A percentile compares a stretch with the other conserved stretches of the same genome.
These are phyloP conservation scores for Paralvinella palmiformis DNA, from an alignment of 1,140 invertebrate species.

Conservation along the genomic window DNA sequence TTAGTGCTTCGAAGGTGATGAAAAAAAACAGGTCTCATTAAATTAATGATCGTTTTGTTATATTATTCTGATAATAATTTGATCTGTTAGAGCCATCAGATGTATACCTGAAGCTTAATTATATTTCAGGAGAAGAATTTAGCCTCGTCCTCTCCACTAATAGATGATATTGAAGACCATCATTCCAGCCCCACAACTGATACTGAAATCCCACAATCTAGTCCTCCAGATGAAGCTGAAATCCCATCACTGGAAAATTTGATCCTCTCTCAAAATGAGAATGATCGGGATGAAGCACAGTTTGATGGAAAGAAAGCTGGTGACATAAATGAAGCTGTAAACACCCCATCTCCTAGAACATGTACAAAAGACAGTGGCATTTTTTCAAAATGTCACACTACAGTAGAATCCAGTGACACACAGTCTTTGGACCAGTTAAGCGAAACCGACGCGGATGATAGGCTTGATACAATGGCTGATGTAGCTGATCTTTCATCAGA, in stretches of 20 bases:
- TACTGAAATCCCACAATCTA: neutral
- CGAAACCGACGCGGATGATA: neutral
- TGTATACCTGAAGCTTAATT: neutral
- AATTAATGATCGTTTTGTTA: neutral
- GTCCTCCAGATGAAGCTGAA: no score
- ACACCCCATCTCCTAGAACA: neutral
- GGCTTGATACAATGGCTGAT: neutral
- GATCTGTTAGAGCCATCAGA: neutral
- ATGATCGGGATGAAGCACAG: no score
- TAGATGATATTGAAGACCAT: neutral
- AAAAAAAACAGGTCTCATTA: neutral
- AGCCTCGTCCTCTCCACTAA: neutral
- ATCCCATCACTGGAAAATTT: no score
- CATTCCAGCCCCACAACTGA: neutral
- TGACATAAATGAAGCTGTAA: neutral
- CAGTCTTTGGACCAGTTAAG: no score
- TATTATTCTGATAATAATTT: neutral
- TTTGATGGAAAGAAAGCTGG: no score
- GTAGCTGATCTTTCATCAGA: neutral
- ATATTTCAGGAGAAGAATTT: neutral
- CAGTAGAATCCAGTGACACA: neutral
- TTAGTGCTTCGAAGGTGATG: slow-evolving; percentile 4
- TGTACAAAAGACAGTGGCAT: neutral
- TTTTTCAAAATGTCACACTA: neutral
- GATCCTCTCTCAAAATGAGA: neutral